Conservation (phyloP, 2,888 invertebrate species). For the Plagodis dolabraria region DNA sequence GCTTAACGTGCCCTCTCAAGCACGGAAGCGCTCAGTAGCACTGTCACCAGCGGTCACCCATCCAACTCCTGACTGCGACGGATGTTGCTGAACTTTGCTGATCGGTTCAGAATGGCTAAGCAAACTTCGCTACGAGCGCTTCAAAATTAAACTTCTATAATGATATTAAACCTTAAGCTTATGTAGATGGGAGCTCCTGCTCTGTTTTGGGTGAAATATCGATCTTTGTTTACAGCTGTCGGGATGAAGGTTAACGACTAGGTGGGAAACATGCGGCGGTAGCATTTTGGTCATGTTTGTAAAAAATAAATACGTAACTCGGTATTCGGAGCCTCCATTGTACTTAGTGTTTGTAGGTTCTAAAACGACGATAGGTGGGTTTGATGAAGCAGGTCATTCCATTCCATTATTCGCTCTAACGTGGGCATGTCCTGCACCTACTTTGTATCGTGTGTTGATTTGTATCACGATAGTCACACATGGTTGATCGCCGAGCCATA, state of each 20-base stretch:
- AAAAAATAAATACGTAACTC: slow-evolving; percentile 2
- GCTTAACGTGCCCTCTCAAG: too few species aligned
- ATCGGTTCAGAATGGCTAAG: too few species aligned
- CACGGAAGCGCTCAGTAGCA: too few species aligned
- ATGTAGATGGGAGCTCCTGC: slow-evolving; percentile 4
- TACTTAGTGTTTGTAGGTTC: slow-evolving; percentile 8
- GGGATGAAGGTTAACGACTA: slow-evolving; percentile 16
- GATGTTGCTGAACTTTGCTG: too few species aligned
- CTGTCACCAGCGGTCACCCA: too few species aligned
- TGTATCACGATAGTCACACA: slow-evolving; percentile 35
- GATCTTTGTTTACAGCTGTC: slow-evolving; percentile 20
- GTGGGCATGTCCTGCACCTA: slow-evolving; percentile 15
- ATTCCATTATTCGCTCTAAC: slow-evolving; percentile 34
- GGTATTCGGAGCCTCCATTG: too few species aligned
- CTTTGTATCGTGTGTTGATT: slow-evolving; percentile 24
- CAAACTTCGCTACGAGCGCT: too few species aligned
- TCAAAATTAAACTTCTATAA: too few species aligned
- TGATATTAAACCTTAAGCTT: slow-evolving; percentile 15
- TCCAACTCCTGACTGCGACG: too few species aligned
- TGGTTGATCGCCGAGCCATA: slow-evolving; percentile 37
- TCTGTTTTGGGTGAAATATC: slow-evolving; percentile 21
- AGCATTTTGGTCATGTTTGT: slow-evolving; percentile 6
- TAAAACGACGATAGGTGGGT: slow-evolving; percentile 18
- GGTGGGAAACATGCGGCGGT: slow-evolving; percentile 4
- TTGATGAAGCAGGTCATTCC: slow-evolving; percentile 38